Base-by-base conservation (phyloP, 2,888 invertebrate species). In the Netelia fuscicornis region DNA sequence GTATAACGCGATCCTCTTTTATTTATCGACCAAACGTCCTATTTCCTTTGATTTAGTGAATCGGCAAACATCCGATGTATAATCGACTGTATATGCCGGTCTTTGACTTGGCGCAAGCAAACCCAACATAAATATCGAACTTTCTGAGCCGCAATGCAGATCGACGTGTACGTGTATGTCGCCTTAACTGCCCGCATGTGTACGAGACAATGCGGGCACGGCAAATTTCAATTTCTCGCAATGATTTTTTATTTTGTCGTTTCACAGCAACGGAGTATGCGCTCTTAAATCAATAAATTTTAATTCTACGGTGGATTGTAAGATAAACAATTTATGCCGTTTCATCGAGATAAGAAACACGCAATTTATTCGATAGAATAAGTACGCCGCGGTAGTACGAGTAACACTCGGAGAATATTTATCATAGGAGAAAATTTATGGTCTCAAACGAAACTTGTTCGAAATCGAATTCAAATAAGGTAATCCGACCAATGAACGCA, bases 61-160 rank as follows among this genome's bases (percentile, higher is more conserved):
- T 67, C 58, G 6, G 10, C 11, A 25, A 62, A 72, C n/a, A 60
- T 2, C 25, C 62, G 44, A 25, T 30, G n/a, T 37, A 30, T 30
- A 30, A n/a, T 1, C 11, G 42, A 10, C 44, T 48, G 23, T n/a
- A 5, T 11, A 64, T 44, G 37, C 20, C 42, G 30, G 8, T 64
- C 37, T 37, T 44, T 6, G n/a, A 3, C 42, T 44, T 70, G 13
- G 54, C 17, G n/a, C 56, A 54, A 56, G 20, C 48, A 17, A 64
- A 77, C 42, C 10, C 37, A 37, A 37, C 6, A 42, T 56, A 79
- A 68, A 72, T 62, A 56, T 78, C 62, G 52, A 10, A 52, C 67
- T 54, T 54, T 42, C 30, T 8, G 23, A 72, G 64, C 72, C 81
- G 81, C 84, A 81, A 62, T 81, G 84, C 81, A 77, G 84, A 37